These are phyloP conservation scores for Callitettix versicolor DNA, from an alignment of 1,140 invertebrate species.

Conservation along the genomic window DNA sequence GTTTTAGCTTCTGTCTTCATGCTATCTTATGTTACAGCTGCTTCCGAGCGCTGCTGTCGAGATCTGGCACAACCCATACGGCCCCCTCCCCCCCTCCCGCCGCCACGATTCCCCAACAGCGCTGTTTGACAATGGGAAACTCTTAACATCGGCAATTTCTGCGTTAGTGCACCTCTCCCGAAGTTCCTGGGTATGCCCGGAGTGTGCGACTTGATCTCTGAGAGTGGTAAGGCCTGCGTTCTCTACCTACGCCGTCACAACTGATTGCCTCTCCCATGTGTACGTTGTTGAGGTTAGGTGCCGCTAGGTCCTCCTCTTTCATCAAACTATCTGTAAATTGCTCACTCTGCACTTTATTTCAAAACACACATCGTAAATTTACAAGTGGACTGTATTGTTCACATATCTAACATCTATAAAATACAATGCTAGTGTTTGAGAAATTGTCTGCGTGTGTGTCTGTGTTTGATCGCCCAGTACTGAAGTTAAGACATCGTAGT, in stretches of 20 bases:
- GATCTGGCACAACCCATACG: conserved; percentile 40
- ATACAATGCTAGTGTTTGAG: neutral
- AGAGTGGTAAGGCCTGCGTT: conserved; percentile 43
- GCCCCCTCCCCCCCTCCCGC: conserved; percentile 53
- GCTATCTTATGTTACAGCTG: conserved; percentile 40
- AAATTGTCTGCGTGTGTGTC: neutral
- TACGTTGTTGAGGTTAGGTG: conserved; percentile 14
- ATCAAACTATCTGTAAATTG: conserved; percentile 24
- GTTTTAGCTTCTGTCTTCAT: neutral
- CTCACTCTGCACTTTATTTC: conserved; percentile 20
- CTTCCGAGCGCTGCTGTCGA: conserved; percentile 50
- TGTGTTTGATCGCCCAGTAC: no score
- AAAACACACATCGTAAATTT: neutral
- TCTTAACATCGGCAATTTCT: conserved; percentile 39
- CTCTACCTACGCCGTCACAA: conserved; percentile 38
- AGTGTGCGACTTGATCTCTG: conserved; percentile 40
- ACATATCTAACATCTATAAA: neutral
- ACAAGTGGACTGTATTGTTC: neutral
- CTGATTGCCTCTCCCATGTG: conserved; percentile 17
- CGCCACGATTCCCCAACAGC: conserved; percentile 52
- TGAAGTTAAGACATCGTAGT: neutral
- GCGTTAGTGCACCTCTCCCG: conserved; percentile 19
- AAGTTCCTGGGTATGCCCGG: conserved; percentile 35
- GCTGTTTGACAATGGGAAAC: conserved; percentile 58
- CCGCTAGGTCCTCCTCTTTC: conserved; percentile 8